Base-by-base conservation (phyloP, 35 echinoderm and acorn worm genomes). In the Ophiothrix spiculata region DNA sequence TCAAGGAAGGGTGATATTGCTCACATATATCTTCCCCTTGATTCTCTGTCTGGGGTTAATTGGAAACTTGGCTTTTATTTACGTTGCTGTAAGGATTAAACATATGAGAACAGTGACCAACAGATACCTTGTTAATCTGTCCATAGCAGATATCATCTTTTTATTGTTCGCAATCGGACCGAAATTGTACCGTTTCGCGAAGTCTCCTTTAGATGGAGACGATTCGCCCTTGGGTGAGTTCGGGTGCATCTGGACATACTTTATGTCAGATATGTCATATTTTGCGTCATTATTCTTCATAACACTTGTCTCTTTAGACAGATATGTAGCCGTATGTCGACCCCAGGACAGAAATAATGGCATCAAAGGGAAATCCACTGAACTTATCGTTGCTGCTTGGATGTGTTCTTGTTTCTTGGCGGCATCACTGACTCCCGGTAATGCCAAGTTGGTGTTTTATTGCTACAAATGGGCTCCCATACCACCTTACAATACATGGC, bases 21-120 rank as follows among this genome's bases (percentile, higher is more conserved):
- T 81, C 76, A 49, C 78, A 1, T 33, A 63, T 2, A 46, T 90
- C 28, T 79, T 94, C 40, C 92, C 88, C 2, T 13, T 91, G 11
- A 31, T 94, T 28, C 83, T 94, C 14, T 36, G 45, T 0, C 11
- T 94, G 0, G 95, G 95, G 0, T 28, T 97, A 0, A 31, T 90
- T 33, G 88, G 84, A 37, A 97, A 97, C 54, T 60, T 93, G 0
- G 91, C 95, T 12, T 97, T 97, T 77, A 82, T 97, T 21, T 86
- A 87, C 56, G 95, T 97, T 4, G 95, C 93, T 33, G 79, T 86
- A 33, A 81, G 85, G 31, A 40, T 97, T 8, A 87, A 84, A n/a
- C 37, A 83, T 1, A 97, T 97, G 95, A 75, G 89, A 14, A 97
- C 95, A 32, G 75, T 87, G 29, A 97, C 92, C 40, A 97, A 97